A percentile compares a stretch with the other conserved stretches of the same genome.
Conservation (phyloP, 2,113 vertebrate species). For the Erinaceus europaeus region DNA sequence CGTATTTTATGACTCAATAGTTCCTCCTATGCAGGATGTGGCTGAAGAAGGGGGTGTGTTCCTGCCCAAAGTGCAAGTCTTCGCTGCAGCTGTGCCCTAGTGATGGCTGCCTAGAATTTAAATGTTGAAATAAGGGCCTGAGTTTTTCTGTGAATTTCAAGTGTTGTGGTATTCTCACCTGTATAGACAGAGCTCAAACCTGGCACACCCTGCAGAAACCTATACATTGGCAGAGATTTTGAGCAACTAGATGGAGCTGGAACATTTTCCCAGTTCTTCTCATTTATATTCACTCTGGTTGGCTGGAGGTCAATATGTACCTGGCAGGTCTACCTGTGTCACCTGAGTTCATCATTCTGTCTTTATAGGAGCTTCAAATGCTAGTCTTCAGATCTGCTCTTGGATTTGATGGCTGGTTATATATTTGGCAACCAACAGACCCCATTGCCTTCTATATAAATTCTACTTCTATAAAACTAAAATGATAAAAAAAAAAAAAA, state of each 20-base stretch:
- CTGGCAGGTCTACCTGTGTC: not conserved
- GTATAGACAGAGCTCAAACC: fast-evolving
- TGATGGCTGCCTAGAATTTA: not conserved
- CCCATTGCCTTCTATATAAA: not conserved
- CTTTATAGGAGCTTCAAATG: not conserved
- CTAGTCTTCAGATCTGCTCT: not conserved
- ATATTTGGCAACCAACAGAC: not conserved
- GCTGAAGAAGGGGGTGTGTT: not conserved
- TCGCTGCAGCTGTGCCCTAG: not conserved
- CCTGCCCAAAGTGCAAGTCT: not conserved
- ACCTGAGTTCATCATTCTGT: not conserved
- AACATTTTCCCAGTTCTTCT: not conserved
- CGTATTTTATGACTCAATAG: not conserved
- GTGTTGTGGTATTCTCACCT: not conserved
- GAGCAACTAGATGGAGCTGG: not conserved
- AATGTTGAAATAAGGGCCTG: not conserved
- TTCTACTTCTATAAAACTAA: no score
- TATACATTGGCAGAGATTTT: not conserved
- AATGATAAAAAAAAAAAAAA: no score
- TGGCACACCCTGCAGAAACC: fast-evolving
- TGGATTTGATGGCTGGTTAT: not conserved
- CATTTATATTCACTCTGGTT: not conserved
- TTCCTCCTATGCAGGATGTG: not conserved
- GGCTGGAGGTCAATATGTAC: not conserved
- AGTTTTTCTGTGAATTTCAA: not conserved